Base-by-base conservation (phyloP, 2,888 invertebrate species). In the Panopea generosa region DNA sequence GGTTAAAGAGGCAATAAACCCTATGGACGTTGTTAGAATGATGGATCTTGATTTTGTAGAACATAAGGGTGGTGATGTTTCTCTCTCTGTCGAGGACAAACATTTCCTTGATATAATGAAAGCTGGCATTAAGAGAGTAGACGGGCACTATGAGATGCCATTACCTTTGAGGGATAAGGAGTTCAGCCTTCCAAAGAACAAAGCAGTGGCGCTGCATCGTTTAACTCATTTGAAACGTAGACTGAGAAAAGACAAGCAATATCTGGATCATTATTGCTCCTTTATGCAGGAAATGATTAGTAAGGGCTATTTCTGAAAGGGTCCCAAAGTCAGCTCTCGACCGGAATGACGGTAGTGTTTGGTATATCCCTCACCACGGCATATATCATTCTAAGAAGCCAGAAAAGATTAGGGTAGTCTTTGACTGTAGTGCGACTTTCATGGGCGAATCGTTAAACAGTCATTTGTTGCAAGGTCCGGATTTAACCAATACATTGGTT, bases 321-420 rank as follows among this genome's bases (percentile, higher is more conserved):
- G 59, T n/a, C n/a, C n/a, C n/a, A n/a, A n/a, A n/a, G n/a, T n/a
- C n/a, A n/a, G n/a, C n/a, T n/a, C n/a, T n/a, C n/a, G n/a, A n/a
- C n/a, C n/a, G n/a, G n/a, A n/a, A n/a, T n/a, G n/a, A n/a, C n/a
- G n/a, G n/a, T n/a, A 20, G 11, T n/a, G 38, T 33, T n/a, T 68
- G 59, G 68, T 68, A 68, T 22, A 60, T 68, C n/a, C 68, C 68
- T 24, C 68, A 68, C 18, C 26, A 84, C 67, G 61, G 65, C 0
- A 66, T 82, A 16, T 65, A 68, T 22, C 73, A 77, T 26, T 33
- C 55, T 11, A 40, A 69, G 18, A 82, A 83, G 47, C 72, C 69
- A 2, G 61, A 79, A 7, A 78, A 78, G 53, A 62, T 80, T 7
- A n/a, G 71, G n/a, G 76, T 81, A 1, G 76, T 77, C 1, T 81